phyloP scores from a whole-genome alignment of 2,113 vertebrate species.

The Uria aalge region DNA sequence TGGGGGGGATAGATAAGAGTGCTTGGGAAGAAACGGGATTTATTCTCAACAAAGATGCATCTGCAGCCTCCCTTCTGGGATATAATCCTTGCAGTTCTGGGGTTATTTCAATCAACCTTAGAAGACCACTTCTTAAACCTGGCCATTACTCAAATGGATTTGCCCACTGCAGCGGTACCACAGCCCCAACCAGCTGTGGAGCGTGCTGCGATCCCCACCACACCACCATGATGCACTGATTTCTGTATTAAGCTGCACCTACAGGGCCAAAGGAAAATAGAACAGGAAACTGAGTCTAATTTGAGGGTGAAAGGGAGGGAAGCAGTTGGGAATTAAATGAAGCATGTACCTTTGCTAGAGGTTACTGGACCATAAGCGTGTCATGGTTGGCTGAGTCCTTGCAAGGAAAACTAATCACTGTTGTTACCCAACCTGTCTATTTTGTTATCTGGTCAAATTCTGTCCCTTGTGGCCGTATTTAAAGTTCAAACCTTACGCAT shows the following conservation, averaged over 20 bases:
- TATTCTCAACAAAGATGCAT: slow-evolving; percentile 13
- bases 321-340: neutral
- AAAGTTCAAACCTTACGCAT: neutral
- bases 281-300: neutral
- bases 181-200: neutral
- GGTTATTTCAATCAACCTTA: slow-evolving; percentile 46
- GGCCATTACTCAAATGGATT: neutral
- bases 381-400: neutral
- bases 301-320: neutral
- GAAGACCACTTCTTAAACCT: neutral
- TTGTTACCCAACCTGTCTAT: neutral
- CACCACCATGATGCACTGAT: neutral
- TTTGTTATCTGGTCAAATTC: neutral
- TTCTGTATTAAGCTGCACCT: neutral
- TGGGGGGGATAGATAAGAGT: slow-evolving; percentile 58
- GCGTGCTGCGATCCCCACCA: neutral
- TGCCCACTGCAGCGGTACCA: neutral
- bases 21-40: slow-evolving; percentile 26
- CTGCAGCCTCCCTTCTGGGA: slow-evolving; percentile 10
- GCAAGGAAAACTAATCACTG: neutral
- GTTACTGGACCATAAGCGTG: neutral
- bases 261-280: neutral
- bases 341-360: neutral
- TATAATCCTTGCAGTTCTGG: slow-evolving; percentile 29
- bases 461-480: neutral